phyloP scores from a whole-genome alignment of 2,113 vertebrate genomes.

The Parotia lawesii region DNA sequence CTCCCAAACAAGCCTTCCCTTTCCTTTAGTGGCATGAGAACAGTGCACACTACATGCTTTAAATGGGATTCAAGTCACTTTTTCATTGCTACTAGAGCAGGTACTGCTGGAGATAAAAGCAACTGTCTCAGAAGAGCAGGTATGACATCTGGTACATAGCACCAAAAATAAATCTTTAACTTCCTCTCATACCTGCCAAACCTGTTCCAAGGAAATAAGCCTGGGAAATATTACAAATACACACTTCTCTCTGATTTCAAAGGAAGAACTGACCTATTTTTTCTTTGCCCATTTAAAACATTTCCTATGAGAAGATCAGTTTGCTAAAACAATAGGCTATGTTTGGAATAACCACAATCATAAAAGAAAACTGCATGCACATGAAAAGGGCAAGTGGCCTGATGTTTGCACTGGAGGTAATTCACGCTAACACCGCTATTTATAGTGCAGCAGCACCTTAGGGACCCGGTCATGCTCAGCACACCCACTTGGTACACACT shows the following conservation, averaged over 20 bases:
- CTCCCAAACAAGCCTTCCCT: constrained; percentile 37
- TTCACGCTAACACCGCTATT: background rate
- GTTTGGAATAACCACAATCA: constrained; percentile 7
- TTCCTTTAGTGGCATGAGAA: constrained; percentile 37
- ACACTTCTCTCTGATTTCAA: constrained; percentile 58
- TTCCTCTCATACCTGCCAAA: constrained; percentile 65
- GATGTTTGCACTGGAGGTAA: background rate
- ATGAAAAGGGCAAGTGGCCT: background rate
- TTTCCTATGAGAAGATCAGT: constrained; percentile 36
- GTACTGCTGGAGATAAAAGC: constrained; percentile 66
- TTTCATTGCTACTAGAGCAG: constrained; percentile 47
- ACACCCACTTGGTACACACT: background rate
- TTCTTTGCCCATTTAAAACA: constrained; percentile 10
- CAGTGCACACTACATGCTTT: constrained; percentile 36
- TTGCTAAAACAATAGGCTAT: constrained; percentile 26
- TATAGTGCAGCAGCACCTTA: background rate
- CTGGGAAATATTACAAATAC: constrained; percentile 57
- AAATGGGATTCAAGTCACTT: constrained; percentile 56
- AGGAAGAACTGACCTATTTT: constrained; percentile 64
- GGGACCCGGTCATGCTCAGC: background rate
- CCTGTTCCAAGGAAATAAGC: constrained; percentile 49
- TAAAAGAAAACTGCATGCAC: background rate
- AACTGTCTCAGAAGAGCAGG: constrained; percentile 63
- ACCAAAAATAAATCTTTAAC: constrained; percentile 71
- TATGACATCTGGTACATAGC: constrained; percentile 64